phyloP scores from a whole-genome alignment of 1,140 invertebrate species.

The Sitobion miscanthi region DNA sequence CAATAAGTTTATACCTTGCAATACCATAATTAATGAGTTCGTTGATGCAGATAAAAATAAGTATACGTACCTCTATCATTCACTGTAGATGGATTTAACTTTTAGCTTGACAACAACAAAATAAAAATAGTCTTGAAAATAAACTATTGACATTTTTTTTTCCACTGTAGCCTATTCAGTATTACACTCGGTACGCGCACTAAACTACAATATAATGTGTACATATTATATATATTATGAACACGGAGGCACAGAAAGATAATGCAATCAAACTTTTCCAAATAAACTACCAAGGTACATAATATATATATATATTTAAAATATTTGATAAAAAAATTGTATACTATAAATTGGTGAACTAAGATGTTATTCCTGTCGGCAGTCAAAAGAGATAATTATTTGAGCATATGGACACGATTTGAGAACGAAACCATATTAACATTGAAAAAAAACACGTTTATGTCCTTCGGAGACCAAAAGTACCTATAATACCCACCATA shows the following conservation, averaged over 20 bases:
- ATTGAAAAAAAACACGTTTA: not conserved
- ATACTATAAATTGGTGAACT: not conserved
- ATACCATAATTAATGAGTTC: not conserved
- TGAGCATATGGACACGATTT: not conserved
- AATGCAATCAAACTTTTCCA: not conserved
- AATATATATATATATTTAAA: not conserved
- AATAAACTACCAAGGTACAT: not conserved
- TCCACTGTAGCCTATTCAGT: not conserved
- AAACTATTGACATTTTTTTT: not conserved
- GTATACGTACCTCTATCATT: not conserved
- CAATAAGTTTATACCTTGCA: not conserved
- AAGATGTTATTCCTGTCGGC: not conserved
- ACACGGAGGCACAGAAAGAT: not conserved
- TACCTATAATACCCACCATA: not conserved
- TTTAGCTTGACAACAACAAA: not conserved
- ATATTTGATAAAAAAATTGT: not conserved
- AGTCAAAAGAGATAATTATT: constrained; percentile 12
- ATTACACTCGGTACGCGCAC: not conserved
- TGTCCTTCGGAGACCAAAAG: not conserved
- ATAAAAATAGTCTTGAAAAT: not conserved
- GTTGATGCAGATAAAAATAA: not conserved
- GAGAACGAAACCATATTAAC: not conserved
- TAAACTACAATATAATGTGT: not conserved
- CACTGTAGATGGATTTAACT: not conserved
- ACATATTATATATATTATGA: not conserved